Conservation (phyloP, 2,888 invertebrate genomes). For the Pollenia angustigena region DNA sequence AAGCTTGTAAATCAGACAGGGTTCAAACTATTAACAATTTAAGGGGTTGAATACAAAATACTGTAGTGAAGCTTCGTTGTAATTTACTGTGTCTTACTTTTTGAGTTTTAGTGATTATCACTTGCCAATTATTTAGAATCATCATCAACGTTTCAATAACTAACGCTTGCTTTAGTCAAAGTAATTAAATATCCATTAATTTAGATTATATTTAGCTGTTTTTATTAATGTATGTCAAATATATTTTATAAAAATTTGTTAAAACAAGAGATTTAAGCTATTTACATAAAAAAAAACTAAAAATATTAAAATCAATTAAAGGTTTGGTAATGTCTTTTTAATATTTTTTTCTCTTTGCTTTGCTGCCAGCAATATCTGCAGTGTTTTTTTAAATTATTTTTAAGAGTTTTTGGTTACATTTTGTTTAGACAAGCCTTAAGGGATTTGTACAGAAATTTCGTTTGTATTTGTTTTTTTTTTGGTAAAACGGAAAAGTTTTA, state of each 20-base stretch:
- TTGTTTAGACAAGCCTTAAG: conserved; percentile 28
- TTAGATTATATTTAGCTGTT: not conserved
- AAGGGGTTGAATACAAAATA: not conserved
- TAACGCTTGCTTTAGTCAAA: not conserved
- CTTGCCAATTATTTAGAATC: not conserved
- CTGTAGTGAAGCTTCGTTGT: not conserved
- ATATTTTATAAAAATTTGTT: too few relatives aligned
- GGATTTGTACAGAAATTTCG: not conserved
- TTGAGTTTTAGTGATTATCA: conserved; percentile 17
- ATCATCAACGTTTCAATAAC: not conserved
- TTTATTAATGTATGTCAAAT: too few relatives aligned
- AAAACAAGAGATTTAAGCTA: too few relatives aligned
- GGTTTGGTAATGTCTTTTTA: too few relatives aligned
- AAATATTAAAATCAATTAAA: too few relatives aligned
- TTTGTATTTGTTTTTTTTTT: not conserved
- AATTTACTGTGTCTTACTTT: conserved; percentile 34
- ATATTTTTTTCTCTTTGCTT: not conserved
- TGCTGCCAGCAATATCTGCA: not conserved
- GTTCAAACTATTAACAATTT: conserved; percentile 11
- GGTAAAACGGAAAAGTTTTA: not conserved
- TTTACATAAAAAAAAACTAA: too few relatives aligned
- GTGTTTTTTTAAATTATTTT: not conserved
- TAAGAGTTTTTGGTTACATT: conserved; percentile 17
- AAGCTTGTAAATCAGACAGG: not conserved
- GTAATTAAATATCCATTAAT: conserved; percentile 18